Evolutionary conservation across 2,888 invertebrate species (phyloP), one percentile per base, ranked within the genome.

Genomic region (Conus canariensis): DNA sequence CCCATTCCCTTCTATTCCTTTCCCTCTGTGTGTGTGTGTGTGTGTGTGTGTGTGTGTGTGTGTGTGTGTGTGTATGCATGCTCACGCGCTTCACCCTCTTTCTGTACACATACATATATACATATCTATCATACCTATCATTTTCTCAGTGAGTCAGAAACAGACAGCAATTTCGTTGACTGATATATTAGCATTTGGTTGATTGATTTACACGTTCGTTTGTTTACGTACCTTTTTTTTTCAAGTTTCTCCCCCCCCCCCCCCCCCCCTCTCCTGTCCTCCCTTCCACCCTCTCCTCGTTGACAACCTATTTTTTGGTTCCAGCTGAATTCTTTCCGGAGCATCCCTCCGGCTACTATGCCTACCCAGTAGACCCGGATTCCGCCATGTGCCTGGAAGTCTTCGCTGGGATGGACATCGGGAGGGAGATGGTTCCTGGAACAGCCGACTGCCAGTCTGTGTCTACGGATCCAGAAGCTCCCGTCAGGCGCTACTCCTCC

Each of bases 321-420:
- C 5, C 89, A 89, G 89, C 85, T 85, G 85, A 89, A 30, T 89
- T 89, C 45, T 89, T 89, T 30, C 89, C 85, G 45, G 89, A 89
- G 70, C 64, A 67, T 56, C 89, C 85, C 85, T 58, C 89, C 89
- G 90, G 90, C 58, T 91, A 88, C 82, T 92, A 91, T 88, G 92
- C 91, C 88, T 92, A 90, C 82, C 92, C 91, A n/a, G 90, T 92
- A 59, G 92, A 92, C 88, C 89, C 90, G 86, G 85, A 88, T 22
- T 90, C 92, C 59, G 90, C 92, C 87, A 92, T 92, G 92, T 91
- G 92, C 88, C 86, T 92, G 83, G 92, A 92, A n/a, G 92, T 91
- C n/a, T 90, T 90, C 77, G 90, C 88, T 60, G 86, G 89, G 6
- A 91, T 88, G 64, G 85, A 87, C 87, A 88, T 87, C 90, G 87